phyloP scores from a whole-genome alignment of 2,113 vertebrate genomes.

The Actinemys pallida region DNA sequence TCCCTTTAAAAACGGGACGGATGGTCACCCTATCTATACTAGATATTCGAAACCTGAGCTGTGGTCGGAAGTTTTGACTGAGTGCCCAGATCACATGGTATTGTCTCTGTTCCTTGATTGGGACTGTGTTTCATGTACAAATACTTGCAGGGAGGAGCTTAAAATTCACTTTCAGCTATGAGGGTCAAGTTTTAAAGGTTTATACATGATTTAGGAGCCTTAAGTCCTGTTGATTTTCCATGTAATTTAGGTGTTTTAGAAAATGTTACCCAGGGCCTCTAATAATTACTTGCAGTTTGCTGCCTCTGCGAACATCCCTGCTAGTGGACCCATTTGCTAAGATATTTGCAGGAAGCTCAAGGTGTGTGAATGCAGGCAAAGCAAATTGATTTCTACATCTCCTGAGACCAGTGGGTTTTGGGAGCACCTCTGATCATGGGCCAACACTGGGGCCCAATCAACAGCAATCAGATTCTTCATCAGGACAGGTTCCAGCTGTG shows the following conservation, averaged over 20 bases:
- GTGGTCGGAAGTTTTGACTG: too few species aligned
- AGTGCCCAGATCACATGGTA: too few species aligned
- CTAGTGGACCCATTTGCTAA: not conserved
- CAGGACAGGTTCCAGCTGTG: not conserved
- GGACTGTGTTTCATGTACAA: too few species aligned
- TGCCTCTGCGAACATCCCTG: not conserved
- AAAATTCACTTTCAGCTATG: not conserved
- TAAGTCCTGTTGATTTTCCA: not conserved
- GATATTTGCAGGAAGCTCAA: not conserved
- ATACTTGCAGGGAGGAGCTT: not conserved
- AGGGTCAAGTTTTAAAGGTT: too few species aligned
- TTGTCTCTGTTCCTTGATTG: fast-evolving
- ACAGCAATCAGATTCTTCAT: not conserved
- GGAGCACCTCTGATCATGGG: not conserved
- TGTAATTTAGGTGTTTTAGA: not conserved
- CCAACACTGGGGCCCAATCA: too few species aligned
- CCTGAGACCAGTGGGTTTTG: not conserved
- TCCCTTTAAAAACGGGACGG: too few species aligned
- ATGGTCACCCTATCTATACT: too few species aligned
- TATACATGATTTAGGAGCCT: too few species aligned
- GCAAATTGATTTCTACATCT: not conserved
- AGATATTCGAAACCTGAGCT: too few species aligned
- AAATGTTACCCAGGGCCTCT: not conserved
- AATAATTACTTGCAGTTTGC: not conserved
- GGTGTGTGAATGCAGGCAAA: not conserved